These are phyloP conservation scores for Nomada flava DNA, from an alignment of 2,888 invertebrate genomes.

Conservation along the genomic window DNA sequence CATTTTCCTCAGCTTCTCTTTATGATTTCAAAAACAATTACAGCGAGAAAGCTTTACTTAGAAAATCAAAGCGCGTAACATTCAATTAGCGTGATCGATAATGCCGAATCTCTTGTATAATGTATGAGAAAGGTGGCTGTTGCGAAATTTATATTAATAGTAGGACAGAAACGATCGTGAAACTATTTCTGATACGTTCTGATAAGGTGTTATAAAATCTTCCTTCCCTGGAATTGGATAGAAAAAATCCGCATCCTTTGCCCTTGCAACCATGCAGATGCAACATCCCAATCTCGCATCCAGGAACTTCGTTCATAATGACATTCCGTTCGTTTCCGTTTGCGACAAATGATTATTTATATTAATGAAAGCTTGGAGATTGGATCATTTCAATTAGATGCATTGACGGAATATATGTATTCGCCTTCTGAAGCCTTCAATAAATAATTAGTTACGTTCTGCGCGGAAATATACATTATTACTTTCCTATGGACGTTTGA, in stretches of 20 bases:
- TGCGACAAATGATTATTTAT: conserved; percentile 11
- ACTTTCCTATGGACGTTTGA: too few species aligned
- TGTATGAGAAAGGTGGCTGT: neutral
- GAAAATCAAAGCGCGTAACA: conserved; percentile 46
- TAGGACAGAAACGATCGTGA: conserved; percentile 13
- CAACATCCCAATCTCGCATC: conserved; percentile 5
- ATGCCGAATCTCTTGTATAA: conserved; percentile 2
- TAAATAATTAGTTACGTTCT: too few species aligned
- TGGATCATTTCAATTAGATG: conserved; percentile 18
- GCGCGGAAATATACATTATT: too few species aligned
- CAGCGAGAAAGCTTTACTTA: conserved; percentile 10
- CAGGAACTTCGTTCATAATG: conserved; percentile 24
- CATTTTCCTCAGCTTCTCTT: too few species aligned
- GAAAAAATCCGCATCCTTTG: conserved; percentile 34
- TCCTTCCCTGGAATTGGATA: neutral
- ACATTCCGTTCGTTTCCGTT: conserved; percentile 27
- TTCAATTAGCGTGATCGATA: neutral
- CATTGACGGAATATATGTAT: neutral
- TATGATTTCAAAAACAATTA: neutral
- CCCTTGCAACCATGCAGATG: conserved; percentile 28
- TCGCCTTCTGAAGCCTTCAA: too few species aligned
- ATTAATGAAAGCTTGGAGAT: conserved; percentile 3
- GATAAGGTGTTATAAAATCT: conserved; percentile 31
- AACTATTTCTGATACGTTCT: conserved; percentile 1
- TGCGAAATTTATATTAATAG: conserved; percentile 38